A percentile compares a stretch with the other conserved stretches of the same genome.
These are phyloP conservation scores for Oceanodroma leucorhoa DNA, from an alignment of 2,797 vertebrate species.

Conservation along the genomic window DNA sequence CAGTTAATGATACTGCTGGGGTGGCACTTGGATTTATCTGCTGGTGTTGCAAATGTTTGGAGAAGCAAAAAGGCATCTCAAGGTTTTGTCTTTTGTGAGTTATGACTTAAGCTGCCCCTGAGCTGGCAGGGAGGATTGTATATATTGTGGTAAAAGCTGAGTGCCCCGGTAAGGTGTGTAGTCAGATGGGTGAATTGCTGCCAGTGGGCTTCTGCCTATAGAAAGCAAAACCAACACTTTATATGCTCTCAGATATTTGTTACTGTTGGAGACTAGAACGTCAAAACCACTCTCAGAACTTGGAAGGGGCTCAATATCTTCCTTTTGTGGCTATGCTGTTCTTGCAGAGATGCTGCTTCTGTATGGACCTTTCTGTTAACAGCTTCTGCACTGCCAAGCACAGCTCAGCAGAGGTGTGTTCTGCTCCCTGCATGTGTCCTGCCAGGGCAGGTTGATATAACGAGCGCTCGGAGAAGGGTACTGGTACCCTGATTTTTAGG, in stretches of 20 bases:
- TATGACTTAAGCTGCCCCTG: background rate
- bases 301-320: background rate
- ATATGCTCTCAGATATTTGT: background rate
- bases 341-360: background rate
- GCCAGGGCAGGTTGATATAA: background rate
- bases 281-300: background rate
- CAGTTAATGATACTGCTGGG: rapidly evolving
- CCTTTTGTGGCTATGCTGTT: background rate
- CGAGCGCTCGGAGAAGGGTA: rapidly evolving
- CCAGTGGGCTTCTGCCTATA: background rate
- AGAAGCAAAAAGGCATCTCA: background rate
- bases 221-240: rapidly evolving
- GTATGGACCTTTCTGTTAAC: background rate
- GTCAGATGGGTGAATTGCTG: background rate
- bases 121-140: background rate
- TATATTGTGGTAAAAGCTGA: background rate
- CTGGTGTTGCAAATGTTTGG: background rate
- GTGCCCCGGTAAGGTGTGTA: rapidly evolving
- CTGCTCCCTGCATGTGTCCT: background rate
- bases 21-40: background rate
- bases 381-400: rapidly evolving
- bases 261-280: background rate
- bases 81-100: background rate
- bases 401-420: background rate
- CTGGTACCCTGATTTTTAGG: background rate